A percentile compares a stretch with the other conserved stretches of the same genome.
Evolutionary conservation across 2,113 vertebrate species (phyloP).

Genomic region (Stigmatopora nigra): DNA sequence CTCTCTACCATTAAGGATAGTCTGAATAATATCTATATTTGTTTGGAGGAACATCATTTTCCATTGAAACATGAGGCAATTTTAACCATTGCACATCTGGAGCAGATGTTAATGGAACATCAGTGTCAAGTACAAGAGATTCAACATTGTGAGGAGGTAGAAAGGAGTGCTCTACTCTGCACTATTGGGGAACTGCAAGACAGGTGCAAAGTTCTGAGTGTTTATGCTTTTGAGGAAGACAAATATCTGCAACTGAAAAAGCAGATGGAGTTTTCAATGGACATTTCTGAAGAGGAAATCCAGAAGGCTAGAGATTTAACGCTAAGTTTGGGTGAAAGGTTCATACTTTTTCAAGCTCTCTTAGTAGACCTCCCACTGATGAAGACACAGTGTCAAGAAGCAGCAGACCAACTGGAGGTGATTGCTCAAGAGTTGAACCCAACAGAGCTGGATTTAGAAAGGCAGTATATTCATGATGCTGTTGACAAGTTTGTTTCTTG

Average conservation of each 20-base stretch:
- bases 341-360: conserved; percentile 66
- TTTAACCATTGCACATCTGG: conserved; percentile 20
- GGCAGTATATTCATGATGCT: conserved; percentile 55
- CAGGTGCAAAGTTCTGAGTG: conserved; percentile 58
- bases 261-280: conserved; percentile 63
- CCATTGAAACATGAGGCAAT: conserved; percentile 50
- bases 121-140: conserved; percentile 62
- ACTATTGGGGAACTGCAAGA: conserved; percentile 62
- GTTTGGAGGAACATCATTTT: conserved; percentile 48
- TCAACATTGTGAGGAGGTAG: conserved; percentile 49
- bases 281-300: conserved; percentile 61
- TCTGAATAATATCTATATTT: conserved; percentile 52
- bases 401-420: conserved; percentile 66
- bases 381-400: conserved; percentile 65
- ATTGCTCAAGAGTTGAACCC: conserved; percentile 60
- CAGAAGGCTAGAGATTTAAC: conserved; percentile 39
- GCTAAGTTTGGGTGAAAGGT: conserved; percentile 40
- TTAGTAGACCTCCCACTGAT: conserved; percentile 69
- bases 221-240: conserved; percentile 53
- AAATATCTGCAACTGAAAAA: conserved; percentile 63
- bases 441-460: conserved; percentile 67
- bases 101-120: conserved; percentile 56
- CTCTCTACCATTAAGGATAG: conserved; percentile 59
- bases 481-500: conserved; percentile 62
- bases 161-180: conserved; percentile 48